Evolutionary conservation across 2,888 invertebrate species (phyloP), one percentile per base, ranked within the genome.

Genomic region (Cerastis leucographa): DNA sequence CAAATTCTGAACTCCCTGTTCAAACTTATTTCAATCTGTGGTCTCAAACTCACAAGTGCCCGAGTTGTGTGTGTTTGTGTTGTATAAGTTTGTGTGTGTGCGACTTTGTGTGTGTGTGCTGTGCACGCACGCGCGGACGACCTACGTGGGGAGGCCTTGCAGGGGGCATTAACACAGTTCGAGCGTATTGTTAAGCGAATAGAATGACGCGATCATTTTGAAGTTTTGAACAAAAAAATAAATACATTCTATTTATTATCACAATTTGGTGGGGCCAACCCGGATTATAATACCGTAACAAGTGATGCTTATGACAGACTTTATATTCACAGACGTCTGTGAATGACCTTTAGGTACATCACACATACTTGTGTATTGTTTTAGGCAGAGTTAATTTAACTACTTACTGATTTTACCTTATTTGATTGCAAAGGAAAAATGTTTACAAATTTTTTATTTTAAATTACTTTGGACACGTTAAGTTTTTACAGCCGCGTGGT

Each of bases 141-240:
- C 73, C 64, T 25, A 73, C 72, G 35, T 29, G 64, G 72, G 56
- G 42, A 35, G 29, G 29, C 64, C 54, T 78, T 77, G 17, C 11
- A 40, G 19, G 19, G 44, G 17, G 17, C 12, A 78, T 29, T 35
- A 40, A 25, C 14, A n/a, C 14, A n/a, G 22, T 67, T 46, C 29
- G 35, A 44, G 42, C 22, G 59, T 61, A 35, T 59, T 35, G 14
- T 69, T 70, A 22, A 61, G 7, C 6, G 70, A 69, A 44, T 40
- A 35, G 19, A 22, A 1, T 35, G 49, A 56, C 56, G 25, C 25
- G 29, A 59, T 77, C 42, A 49, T 6, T 69, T 25, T 49, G 49
- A 44, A 29, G 4, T 70, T 44, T 44, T 59, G 40, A 59, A 44
- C 17, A 51, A 17, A 11, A 17, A 40, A 40, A 25, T 35, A 1